Percentiles rank a stretch among this genome's conserved stretches.
These are phyloP conservation scores for Agriotes lineatus DNA, from an alignment of 2,888 invertebrate species.

Conservation along the genomic window DNA sequence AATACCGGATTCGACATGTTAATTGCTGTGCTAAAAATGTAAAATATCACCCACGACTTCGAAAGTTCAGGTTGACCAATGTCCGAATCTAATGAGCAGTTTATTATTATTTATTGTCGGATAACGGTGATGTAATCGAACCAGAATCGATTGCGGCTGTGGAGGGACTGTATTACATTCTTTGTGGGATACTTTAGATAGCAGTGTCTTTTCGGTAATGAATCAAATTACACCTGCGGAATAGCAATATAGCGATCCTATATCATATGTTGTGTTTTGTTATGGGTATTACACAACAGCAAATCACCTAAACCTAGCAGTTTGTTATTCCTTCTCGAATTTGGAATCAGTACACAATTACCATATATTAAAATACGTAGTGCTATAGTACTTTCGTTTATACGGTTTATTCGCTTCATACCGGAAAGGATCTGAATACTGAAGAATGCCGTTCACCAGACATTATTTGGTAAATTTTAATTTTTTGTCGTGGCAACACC, in stretches of 20 bases:
- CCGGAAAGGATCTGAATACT: too few relatives aligned
- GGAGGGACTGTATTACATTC: background rate
- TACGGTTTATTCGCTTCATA: too few relatives aligned
- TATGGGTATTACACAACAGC: too few relatives aligned
- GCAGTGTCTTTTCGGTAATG: background rate
- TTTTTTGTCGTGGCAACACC: too few relatives aligned
- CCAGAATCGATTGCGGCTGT: constrained; percentile 25
- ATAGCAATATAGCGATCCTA: background rate
- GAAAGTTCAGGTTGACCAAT: constrained; percentile 45
- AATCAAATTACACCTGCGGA: background rate
- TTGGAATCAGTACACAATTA: too few relatives aligned
- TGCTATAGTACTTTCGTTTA: too few relatives aligned
- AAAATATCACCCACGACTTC: constrained; percentile 57
- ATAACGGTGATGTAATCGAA: constrained; percentile 44
- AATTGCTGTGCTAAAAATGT: constrained; percentile 53
- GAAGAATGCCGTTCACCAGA: too few relatives aligned
- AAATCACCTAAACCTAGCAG: too few relatives aligned
- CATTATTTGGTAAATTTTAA: too few relatives aligned
- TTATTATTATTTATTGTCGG: constrained; percentile 45
- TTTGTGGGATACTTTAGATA: constrained; percentile 1
- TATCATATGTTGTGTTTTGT: too few relatives aligned
- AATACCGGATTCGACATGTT: constrained; percentile 51
- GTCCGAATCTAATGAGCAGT: constrained; percentile 46
- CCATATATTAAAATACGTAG: too few relatives aligned
- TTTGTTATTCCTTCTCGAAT: too few relatives aligned